phyloP scores from a whole-genome alignment of 2,888 invertebrate species.

The Lamellibrachia satsuma region DNA sequence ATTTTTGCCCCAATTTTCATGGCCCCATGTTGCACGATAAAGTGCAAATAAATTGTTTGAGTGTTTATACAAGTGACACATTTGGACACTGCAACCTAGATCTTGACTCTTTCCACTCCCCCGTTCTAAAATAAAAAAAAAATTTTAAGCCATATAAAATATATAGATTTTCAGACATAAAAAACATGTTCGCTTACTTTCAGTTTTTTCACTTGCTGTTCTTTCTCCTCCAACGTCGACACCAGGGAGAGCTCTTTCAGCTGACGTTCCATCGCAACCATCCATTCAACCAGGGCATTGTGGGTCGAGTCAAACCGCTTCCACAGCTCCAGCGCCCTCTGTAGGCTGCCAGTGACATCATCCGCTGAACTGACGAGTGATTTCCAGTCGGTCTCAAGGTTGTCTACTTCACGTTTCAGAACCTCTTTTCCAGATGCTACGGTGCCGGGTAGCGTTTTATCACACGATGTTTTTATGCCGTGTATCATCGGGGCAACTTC shows the following conservation, averaged over 20 bases:
- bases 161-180: not conserved
- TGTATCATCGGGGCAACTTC: not conserved
- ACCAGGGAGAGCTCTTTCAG: conserved; percentile 70
- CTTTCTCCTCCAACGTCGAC: conserved; percentile 56
- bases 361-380: conserved; percentile 49
- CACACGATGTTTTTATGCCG: conserved; percentile 20
- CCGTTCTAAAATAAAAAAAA: not conserved
- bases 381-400: conserved; percentile 89
- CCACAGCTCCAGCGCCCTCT: conserved; percentile 88
- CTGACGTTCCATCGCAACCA: conserved; percentile 85
- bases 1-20: no score
- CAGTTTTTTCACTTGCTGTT: conserved; percentile 63
- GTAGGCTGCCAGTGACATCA: conserved; percentile 68
- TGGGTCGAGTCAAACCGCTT: conserved; percentile 87
- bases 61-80: no score
- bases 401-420: conserved; percentile 81
- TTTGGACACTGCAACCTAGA: no score
- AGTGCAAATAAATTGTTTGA: no score
- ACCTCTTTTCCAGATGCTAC: conserved; percentile 36
- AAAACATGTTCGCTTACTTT: conserved; percentile 38
- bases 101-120: no score
- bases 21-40: no score
- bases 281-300: conserved; percentile 86
- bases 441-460: conserved; percentile 31
- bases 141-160: not conserved